Evolutionary conservation across 1,140 invertebrate species (phyloP).

Genomic region (Elysia chlorotica): DNA sequence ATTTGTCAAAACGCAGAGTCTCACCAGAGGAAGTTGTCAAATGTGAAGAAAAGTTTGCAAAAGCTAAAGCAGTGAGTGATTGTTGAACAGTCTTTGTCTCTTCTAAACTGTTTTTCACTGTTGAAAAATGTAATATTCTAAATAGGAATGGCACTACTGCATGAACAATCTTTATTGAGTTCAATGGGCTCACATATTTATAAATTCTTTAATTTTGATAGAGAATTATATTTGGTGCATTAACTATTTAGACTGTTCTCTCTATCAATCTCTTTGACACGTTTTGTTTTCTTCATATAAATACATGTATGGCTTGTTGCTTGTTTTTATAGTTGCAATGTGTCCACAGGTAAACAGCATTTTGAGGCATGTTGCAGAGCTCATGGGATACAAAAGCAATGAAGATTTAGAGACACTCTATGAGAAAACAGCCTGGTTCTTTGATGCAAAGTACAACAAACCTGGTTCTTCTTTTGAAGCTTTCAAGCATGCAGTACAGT

Average conservation of each 20-base stretch:
- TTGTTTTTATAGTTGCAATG: too few relatives aligned
- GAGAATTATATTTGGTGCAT: too few relatives aligned
- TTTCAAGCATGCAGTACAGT: constrained; percentile 98
- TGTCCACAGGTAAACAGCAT: constrained; percentile 86
- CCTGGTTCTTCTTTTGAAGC: constrained; percentile 95
- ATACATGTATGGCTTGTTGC: too few relatives aligned
- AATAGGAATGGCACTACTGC: too few relatives aligned
- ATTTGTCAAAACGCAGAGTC: constrained; percentile 97
- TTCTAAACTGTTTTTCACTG: too few relatives aligned
- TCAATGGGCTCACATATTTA: too few relatives aligned
- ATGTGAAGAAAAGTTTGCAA: constrained; percentile 97
- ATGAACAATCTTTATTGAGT: too few relatives aligned
- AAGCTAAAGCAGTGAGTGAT: constrained; percentile 92
- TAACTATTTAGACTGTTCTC: too few relatives aligned
- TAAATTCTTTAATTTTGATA: too few relatives aligned
- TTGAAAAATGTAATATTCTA: too few relatives aligned
- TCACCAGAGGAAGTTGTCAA: constrained; percentile 97
- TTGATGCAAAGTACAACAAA: constrained; percentile 97
- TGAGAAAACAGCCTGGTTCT: constrained; percentile 97
- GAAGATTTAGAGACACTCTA: constrained; percentile 95
- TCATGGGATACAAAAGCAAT: constrained; percentile 88
- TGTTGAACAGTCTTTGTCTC: neutral
- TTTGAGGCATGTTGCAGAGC: constrained; percentile 93
- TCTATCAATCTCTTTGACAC: neutral
- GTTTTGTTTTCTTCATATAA: neutral